These are phyloP conservation scores for Alligator mississippiensis DNA, from an alignment of 2,113 vertebrate species.

Conservation along the genomic window DNA sequence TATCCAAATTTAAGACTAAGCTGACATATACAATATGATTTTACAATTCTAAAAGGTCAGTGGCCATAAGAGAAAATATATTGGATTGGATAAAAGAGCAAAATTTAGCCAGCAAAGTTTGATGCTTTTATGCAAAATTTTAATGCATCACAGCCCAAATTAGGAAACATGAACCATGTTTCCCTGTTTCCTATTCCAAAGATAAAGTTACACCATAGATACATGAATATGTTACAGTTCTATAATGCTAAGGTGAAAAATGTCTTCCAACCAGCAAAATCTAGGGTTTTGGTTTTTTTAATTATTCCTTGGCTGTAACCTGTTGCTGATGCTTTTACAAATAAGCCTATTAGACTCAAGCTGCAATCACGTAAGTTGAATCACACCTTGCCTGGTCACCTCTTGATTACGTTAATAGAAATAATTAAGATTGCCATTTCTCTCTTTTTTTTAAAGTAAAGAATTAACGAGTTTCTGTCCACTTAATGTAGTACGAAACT, in stretches of 20 bases:
- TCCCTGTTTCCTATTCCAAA: background rate
- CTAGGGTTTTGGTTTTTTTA: background rate
- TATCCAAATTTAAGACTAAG: background rate
- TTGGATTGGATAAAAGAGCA: background rate
- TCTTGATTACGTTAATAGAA: background rate
- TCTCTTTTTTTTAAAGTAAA: background rate
- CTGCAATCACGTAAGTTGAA: background rate
- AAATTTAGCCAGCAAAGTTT: background rate
- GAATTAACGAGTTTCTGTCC: background rate
- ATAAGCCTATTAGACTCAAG: background rate
- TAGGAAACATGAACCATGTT: background rate
- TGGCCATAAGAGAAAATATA: background rate
- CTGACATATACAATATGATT: background rate
- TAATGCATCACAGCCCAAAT: background rate
- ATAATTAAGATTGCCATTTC: background rate
- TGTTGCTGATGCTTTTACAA: background rate
- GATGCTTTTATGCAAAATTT: background rate
- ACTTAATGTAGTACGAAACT: background rate
- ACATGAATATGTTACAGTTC: background rate
- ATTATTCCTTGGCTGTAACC: background rate
- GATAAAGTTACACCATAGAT: background rate
- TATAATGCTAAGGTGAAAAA: background rate
- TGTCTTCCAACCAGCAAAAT: background rate
- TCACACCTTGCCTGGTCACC: background rate
- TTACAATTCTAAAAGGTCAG: background rate